phyloP scores from a whole-genome alignment of 2,113 vertebrate genomes.

The Artemisiospiza belli region DNA sequence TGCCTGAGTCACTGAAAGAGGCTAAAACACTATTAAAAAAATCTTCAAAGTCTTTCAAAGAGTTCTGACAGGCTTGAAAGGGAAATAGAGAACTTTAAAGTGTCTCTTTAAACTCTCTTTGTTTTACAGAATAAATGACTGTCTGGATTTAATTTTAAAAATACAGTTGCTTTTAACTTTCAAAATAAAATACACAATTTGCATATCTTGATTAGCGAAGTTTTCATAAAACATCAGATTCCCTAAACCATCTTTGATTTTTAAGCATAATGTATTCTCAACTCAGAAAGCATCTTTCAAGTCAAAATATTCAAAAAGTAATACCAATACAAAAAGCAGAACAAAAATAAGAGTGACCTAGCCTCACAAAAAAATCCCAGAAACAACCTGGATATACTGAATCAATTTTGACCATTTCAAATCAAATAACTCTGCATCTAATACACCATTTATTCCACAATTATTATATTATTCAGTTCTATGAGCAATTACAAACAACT shows the following conservation, averaged over 20 bases:
- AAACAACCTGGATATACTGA: not conserved
- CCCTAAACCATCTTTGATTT: not conserved
- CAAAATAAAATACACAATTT: not conserved
- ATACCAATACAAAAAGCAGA: not conserved
- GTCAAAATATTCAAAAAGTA: not conserved
- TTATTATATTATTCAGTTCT: not conserved
- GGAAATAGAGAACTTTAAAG: slow-evolving; percentile 49
- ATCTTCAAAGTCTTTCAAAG: slow-evolving; percentile 57
- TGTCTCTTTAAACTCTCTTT: slow-evolving; percentile 23
- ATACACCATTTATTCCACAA: not conserved
- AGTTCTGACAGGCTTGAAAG: slow-evolving; percentile 43
- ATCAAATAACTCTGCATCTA: not conserved
- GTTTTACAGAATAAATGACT: slow-evolving; percentile 15
- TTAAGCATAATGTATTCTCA: not conserved
- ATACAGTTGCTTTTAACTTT: not conserved
- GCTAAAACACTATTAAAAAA: not conserved
- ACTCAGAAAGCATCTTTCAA: not conserved
- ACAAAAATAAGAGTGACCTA: not conserved
- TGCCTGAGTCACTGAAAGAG: slow-evolving; percentile 24
- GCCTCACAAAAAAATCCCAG: not conserved
- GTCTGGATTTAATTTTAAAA: slow-evolving; percentile 37
- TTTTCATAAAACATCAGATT: not conserved
- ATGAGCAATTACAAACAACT: not conserved
- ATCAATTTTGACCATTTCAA: not conserved
- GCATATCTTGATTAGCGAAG: not conserved